Base-by-base conservation (phyloP, 2,888 invertebrate genomes). In the Seira musarum region DNA sequence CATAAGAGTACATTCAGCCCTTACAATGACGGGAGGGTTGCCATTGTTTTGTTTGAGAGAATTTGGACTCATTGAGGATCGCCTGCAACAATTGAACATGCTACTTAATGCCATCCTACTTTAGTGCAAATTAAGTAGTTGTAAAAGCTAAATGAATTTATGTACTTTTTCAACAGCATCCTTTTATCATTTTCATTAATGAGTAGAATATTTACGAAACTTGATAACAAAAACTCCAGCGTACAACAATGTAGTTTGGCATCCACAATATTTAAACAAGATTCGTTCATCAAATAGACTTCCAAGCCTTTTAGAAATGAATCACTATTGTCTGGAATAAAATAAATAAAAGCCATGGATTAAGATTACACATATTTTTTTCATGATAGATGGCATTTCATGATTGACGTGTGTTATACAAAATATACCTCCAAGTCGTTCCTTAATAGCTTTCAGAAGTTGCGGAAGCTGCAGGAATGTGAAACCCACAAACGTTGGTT, bases 401-500 rank as follows among this genome's bases (percentile, higher is more conserved):
- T n/a, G n/a, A n/a, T n/a, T n/a, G n/a, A n/a, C n/a, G n/a, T n/a
- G n/a, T n/a, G n/a, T n/a, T n/a, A n/a, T n/a, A n/a, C 30, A 69
- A 69, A 66, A 35, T 40, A 15, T 67, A 69, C 69, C 69, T 57
- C 13, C 21, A 19, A 91, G 91, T 60, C 91, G 88, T 46, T 91
- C 91, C 85, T 93, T 92, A 63, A 95, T 88, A 83, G 93, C 92
- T 77, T 93, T 92, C 64, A 96, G 91, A 65, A 96, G 93, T 87
- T 94, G 93, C 0, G 96, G 96, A 69, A 97, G 93, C 90, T 97
- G 97, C 8, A 98, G 91, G 88, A 97, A 97, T 0, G 95, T 95
- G 88, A 97, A 97, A 10, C 97, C 96, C 15, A 96, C 96, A 96
- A 97, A 97, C 87, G 96, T 93, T 2, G 96, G 93, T 87, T 97